Evolutionary conservation across 2,797 vertebrate species (phyloP).

Genomic region (Falco novaeseelandiae): DNA sequence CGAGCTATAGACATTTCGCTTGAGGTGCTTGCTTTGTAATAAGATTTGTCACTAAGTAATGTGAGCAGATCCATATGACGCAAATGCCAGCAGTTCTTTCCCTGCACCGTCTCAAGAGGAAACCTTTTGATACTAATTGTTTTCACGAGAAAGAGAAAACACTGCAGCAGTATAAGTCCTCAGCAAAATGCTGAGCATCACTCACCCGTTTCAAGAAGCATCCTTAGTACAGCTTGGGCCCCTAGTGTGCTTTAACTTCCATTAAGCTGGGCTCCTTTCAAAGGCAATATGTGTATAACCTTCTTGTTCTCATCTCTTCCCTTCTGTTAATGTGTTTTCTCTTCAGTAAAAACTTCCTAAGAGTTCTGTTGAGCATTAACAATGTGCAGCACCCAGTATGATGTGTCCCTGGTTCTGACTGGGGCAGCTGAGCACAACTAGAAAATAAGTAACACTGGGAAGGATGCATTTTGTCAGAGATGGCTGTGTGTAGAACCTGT

Average conservation of each 20-base stretch:
- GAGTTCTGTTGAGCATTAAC: background rate
- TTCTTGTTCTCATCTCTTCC: background rate
- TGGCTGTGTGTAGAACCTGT: background rate
- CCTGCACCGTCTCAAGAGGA: background rate
- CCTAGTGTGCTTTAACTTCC: background rate
- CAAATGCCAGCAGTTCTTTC: slow-evolving; percentile 1
- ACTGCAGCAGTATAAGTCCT: background rate
- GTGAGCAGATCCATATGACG: slow-evolving; percentile 24
- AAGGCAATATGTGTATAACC: background rate
- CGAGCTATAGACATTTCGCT: background rate
- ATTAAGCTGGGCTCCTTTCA: background rate
- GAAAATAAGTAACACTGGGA: background rate
- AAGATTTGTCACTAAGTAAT: background rate
- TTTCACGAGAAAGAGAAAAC: background rate
- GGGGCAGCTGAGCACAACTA: background rate
- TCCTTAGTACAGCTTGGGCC: background rate
- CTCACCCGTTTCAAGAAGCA: background rate
- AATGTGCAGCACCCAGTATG: accelerated
- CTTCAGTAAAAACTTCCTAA: background rate
- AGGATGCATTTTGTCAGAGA: background rate
- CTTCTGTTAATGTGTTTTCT: background rate
- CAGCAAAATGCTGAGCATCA: background rate
- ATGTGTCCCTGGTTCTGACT: background rate
- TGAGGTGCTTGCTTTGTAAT: slow-evolving; percentile 19
- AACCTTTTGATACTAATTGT: background rate